Base-by-base conservation (phyloP, 1,140 invertebrate genomes). In the Lordiphosa clarofinis region DNA sequence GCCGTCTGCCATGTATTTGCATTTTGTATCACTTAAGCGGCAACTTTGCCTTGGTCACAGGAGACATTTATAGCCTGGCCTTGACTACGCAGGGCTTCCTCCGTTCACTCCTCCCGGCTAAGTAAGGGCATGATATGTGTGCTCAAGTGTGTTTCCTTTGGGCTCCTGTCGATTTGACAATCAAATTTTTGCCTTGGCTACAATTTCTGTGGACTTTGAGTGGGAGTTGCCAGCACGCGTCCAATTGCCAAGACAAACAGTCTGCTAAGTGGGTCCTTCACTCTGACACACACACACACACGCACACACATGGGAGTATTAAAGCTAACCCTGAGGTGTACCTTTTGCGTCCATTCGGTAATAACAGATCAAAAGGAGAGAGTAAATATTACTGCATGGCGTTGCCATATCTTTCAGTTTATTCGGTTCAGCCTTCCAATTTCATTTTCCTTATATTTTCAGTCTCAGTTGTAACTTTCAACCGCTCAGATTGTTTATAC, bases 21-120 rank as follows among this genome's bases (percentile, higher is more conserved):
- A 84, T 84, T 84, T 84, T 76, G 78, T 84, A 84, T 78, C 68
- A 84, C 78, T 84, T 84, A 84, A 84, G 78, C 78, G 71, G 71
- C 57, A 74, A 69, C 75, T 76, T 72, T 75, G 50, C 43, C 46
- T 31, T 84, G 58, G 78, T 71, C 78, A 63, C 78, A 76, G 69
- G 69, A 73, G 68, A 84, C 73, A 84, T 78, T 84, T 78, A 84
- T 84, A 66, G 78, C 42, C 59, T 71, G 46, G 36, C 39, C 53
- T 52, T 56, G 48, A 40, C 58, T 67, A 47, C 58, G 28, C 21
- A 12, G 10, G 38, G 19, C 37, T 15, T 40, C 11, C 13, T 50
- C 40, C 8, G 10, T 56, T 40, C 21, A 6, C 7, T 33, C 12
- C 7, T 11, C 44, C 9, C 21, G 46, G 28, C 72, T 84, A 84